phyloP scores from a whole-genome alignment of 2,888 invertebrate genomes.

The Torymus texanus region DNA sequence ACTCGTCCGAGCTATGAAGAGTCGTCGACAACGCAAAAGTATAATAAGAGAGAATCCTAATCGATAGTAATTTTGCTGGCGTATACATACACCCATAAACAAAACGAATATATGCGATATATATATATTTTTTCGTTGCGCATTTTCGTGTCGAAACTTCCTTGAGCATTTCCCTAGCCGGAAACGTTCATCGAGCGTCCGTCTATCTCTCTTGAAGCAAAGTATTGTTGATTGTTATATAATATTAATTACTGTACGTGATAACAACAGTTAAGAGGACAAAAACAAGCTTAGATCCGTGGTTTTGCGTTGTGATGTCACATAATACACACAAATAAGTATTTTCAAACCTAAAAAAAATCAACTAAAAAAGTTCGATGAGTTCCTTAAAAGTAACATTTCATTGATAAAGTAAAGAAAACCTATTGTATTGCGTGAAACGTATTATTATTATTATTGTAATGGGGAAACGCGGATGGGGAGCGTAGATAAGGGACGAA shows the following conservation, averaged over 20 bases:
- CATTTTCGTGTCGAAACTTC: constrained; percentile 32
- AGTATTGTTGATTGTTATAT: constrained; percentile 52
- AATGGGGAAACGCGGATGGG: constrained; percentile 39
- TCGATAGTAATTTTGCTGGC: constrained; percentile 49
- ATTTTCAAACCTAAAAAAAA: neutral
- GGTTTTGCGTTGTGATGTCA: constrained; percentile 11
- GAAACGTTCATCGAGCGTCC: constrained; percentile 33
- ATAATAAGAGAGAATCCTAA: constrained; percentile 30
- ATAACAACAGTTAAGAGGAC: constrained; percentile 39
- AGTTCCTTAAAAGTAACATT: constrained; percentile 49
- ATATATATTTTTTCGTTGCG: constrained; percentile 46
- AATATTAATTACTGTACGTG: constrained; percentile 20
- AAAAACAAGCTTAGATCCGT: constrained; percentile 43
- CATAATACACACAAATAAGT: too few species aligned
- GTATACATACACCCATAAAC: constrained; percentile 13
- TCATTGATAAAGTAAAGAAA: constrained; percentile 15
- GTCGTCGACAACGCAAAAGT: constrained; percentile 29
- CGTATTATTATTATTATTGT: constrained; percentile 29
- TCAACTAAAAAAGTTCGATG: constrained; percentile 39
- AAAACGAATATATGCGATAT: constrained; percentile 10
- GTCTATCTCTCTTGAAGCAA: constrained; percentile 5
- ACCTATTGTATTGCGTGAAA: constrained; percentile 36
- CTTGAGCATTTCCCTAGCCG: constrained; percentile 14
- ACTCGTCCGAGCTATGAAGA: neutral
- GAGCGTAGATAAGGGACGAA: constrained; percentile 34